Base-by-base conservation (phyloP, 2,797 vertebrate species). In the Apogon hyalosoma region DNA sequence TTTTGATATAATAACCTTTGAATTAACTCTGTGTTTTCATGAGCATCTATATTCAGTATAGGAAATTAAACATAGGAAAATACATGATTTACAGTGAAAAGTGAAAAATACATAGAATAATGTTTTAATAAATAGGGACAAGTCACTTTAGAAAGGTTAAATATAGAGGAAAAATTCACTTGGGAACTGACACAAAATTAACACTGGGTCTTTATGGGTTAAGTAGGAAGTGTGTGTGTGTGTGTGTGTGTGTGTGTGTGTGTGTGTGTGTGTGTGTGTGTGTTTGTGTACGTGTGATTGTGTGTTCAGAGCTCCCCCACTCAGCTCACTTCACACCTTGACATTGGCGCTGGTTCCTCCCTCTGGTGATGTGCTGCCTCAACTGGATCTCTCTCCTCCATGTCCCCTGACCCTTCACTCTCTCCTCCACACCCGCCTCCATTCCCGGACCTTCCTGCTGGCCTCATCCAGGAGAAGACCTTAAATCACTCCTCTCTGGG, bases 251-350 rank as follows among this genome's bases (percentile, higher is more conserved):
- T 62, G 55, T 43, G 58, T 61, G 59, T 61, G 67, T 59, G 51
- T 59, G 64, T 63, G 62, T 66, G n/a, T n/a, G n/a, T n/a, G 40
- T 28, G 43, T 3, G 46, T 58, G 58, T 56, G 14, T 40, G n/a
- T 24, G 18, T 28, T 13, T 49, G 21, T 55, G 11, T 72, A 21
- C 57, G 55, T 43, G 58, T 61, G 59, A 63, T 67, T 59, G 51
- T 59, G 64, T 63, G 62, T 66, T 13, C 75, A 63, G 43, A 50
- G 52, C 69, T 52, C 76, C 51, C 31, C 36, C 41, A 51, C 68
- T 56, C 46, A 6, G 51, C 79, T 84, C 87, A 80, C 77, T 89
- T 83, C 79, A 83, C 80, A 87, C 85, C 87, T 90, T 88, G 77
- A 83, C 82, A 79, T 87, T 89, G 91, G 84, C 83, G 68, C 60